Evolutionary conservation across 2,888 invertebrate species (phyloP), one percentile per base, ranked within the genome.

Genomic region (Melanchra persicariae): DNA sequence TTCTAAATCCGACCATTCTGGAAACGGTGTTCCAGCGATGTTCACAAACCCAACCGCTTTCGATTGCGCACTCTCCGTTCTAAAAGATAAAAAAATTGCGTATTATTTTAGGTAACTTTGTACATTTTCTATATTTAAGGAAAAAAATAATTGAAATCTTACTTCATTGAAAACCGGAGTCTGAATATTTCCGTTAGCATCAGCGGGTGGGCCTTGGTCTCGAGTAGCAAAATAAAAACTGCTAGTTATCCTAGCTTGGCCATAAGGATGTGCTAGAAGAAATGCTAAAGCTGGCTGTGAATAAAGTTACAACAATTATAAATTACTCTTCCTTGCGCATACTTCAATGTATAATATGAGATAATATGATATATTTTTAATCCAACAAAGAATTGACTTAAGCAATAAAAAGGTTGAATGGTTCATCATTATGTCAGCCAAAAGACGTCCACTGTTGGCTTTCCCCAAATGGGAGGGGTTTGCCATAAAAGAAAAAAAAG

Each of bases 201-300:
- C 97, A 57, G 92, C 92, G 0, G 98, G 98, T 1, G 98, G 98
- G 4, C 97, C 98, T 82, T 94, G 93, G 45, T 97, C 96, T 0
- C 87, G 91, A 65, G 93, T 83, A 2, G 93, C 89, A 88, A 98
- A 99, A 79, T 90, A 94, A 90, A 97, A 99, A 80, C 98, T 98
- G 87, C 98, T 98, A 98, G 99, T 98, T 19, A 99, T 94, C 7
- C 98, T 96, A 0, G 98, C 97, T 64, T 97, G 96, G 2, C 98
- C 98, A 84, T 98, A 98, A 0, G 98, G 97, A 94, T 98, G 97
- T 0, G 98, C 98, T 85, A 99, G 92, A 96, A 98, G 98, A 89
- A 98, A 99, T 0, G 98, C 98, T 26, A 97, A 97, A 0, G 98
- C 99, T 96, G 89, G 93, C 95, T 95, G 75, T 8, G 67, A 55